Base-by-base conservation (phyloP, 2,888 invertebrate species). In the Lacanobia wlatinum region DNA sequence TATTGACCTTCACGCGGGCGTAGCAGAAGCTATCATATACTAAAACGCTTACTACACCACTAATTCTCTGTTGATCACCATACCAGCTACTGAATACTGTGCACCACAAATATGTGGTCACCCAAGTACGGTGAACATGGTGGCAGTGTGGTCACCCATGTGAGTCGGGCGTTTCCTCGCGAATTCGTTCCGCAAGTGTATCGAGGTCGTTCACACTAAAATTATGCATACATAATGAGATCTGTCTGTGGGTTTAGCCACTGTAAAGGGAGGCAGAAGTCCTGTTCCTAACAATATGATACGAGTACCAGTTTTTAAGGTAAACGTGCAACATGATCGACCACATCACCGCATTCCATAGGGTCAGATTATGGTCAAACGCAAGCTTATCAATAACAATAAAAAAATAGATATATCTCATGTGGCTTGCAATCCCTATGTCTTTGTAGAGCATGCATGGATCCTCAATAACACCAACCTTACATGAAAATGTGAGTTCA, bases 141-240 rank as follows among this genome's bases (percentile, higher is more conserved):
- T 55, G 8, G 60, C 14, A 18, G 21, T 28, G 58, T 82, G 78
- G 62, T 80, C 72, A 73, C 53, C 48, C 66, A 62, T 59, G 71
- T 75, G 77, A 72, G 60, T 48, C 63, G 63, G 46, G 48, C 62
- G 56, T 58, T 74, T 74, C 67, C 62, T 76, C 67, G 76, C 76
- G 59, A 85, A 83, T 73, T 80, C 52, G 67, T 71, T 72, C 59
- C 61, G 69, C 76, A 76, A 81, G 67, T 79, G 43, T 76, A 76
- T 76, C 40, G 55, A 58, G 86, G 86, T 84, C 79, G 62, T 79
- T 86, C 72, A 84, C 80, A 77, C 69, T 50, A 64, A 77, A 73
- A 77, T 80, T 86, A 73, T 85, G 76, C 84, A 82, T 80, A 84
- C 43, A 74, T 75, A 63, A 73, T 50, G 55, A 72, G 68, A 71